Evolutionary conservation across 2,888 invertebrate species (phyloP).

Genomic region (Chrysolina oricalcia): DNA sequence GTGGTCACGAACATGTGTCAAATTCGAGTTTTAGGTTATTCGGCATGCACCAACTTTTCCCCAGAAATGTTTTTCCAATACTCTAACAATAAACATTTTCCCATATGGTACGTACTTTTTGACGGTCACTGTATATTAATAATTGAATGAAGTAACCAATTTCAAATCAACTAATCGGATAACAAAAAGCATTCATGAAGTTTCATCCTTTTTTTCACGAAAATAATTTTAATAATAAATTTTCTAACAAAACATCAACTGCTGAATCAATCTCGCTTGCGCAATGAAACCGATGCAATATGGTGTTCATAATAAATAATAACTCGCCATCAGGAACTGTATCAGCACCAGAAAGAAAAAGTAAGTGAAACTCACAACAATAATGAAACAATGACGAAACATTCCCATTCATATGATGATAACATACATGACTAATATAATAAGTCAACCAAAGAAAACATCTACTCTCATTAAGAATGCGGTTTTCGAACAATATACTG

Average conservation of each 20-base stretch:
- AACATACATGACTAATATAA: conserved; percentile 3
- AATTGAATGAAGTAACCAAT: too few species aligned
- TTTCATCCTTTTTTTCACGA: too few species aligned
- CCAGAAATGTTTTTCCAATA: too few species aligned
- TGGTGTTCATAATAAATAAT: neutral
- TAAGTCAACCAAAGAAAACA: neutral
- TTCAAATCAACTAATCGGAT: too few species aligned
- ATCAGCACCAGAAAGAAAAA: neutral
- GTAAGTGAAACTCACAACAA: conserved; percentile 2
- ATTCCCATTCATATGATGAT: neutral
- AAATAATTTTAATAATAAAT: too few species aligned
- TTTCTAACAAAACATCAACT: neutral
- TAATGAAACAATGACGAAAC: conserved; percentile 1
- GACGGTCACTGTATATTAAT: too few species aligned
- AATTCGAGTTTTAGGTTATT: too few species aligned
- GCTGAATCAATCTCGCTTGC: neutral
- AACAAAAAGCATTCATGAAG: too few species aligned
- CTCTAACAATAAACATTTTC: too few species aligned
- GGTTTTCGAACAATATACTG: neutral
- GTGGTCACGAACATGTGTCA: too few species aligned
- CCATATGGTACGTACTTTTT: too few species aligned
- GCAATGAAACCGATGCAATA: neutral
- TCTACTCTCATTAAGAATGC: neutral
- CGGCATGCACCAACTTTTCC: too few species aligned
- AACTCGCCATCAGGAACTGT: neutral